Base-by-base conservation (phyloP, 2,888 invertebrate species). In the Carcina quercana region DNA sequence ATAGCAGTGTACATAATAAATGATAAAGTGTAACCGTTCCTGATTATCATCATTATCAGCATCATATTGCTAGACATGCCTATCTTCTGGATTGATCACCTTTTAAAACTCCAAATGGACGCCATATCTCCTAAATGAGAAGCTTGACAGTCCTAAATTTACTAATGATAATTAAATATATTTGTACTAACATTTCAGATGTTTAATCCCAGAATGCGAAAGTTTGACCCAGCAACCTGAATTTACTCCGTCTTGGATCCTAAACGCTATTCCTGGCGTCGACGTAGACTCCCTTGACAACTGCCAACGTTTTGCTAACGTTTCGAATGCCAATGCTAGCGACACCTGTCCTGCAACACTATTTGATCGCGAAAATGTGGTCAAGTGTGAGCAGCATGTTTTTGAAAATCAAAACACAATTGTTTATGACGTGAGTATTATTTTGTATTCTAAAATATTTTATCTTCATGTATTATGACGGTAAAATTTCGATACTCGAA, bases 131-230 rank as follows among this genome's bases (percentile, higher is more conserved):
- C n/a, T n/a, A n/a, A n/a, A n/a, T n/a, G n/a, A n/a, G n/a, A n/a
- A n/a, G n/a, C n/a, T n/a, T n/a, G n/a, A n/a, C n/a, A n/a, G n/a
- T n/a, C n/a, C n/a, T n/a, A n/a, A n/a, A n/a, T n/a, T n/a, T n/a
- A n/a, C n/a, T n/a, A n/a, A n/a, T n/a, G n/a, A n/a, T n/a, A n/a
- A n/a, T n/a, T 10, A 22, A 5, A 22, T n/a, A 6, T 8, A 5
- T 22, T n/a, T 8, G 22, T 8, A 11, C n/a, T 3, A 3, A 8
- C 11, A 10, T 25, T 29, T 28, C 35, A 79, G 80, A 44, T 80
- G 80, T 39, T 43, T 56, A 12, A 64, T 80, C 17, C 59, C 67
- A 11, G 71, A 68, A 41, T 80, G 79, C 42, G 78, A 76, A 30
- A 45, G 54, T 11, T 37, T 38, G 6, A 43, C 47, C 15, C 22